Evolutionary conservation across 2,797 vertebrate genomes (phyloP), one percentile per base, ranked within the genome.

Genomic region (Hippoglossus hippoglossus): DNA sequence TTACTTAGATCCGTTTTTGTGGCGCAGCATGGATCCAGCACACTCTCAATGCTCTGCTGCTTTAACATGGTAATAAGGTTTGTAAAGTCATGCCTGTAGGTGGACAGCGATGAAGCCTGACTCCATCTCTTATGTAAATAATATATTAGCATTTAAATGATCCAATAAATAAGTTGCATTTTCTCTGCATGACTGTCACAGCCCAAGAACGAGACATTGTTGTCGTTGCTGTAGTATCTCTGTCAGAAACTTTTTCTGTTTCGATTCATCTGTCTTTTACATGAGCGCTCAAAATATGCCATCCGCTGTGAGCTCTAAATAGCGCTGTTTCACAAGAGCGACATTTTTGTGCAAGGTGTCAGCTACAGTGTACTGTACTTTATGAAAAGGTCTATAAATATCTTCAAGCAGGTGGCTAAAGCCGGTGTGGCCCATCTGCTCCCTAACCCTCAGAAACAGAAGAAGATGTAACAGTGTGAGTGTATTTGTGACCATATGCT

Each of bases 351-450:
- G 41, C 51, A n/a, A 73, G 53, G 67, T 82, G 71, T 82, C 71
- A 80, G 64, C 62, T 79, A 65, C 25, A 46, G 57, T 55, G 63
- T 56, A 4, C 75, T 79, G 67, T 54, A 61, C 67, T 73, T 80
- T 68, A 79, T 83, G 79, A 84, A 82, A 73, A 63, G 50, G 16
- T 82, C 87, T 94, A 92, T 90, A 91, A 91, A 93, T 94, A 92
- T 63, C 87, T 81, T 18, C 62, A 75, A 84, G 85, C 85, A 90
- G 90, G 87, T 89, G 91, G 90, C 84, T 87, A 83, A 92, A 92
- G 76, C 88, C 84, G 80, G 79, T 80, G 82, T 87, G 77, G 82
- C 66, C 92, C 91, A 94, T 94, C 92, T 94, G 94, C 84, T 91
- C 82, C 69, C 71, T 78, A 80, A 85, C 87, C 79, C 88, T 71